Conservation (phyloP, 2,113 vertebrate species). For the Bolborhynchus lineola region DNA sequence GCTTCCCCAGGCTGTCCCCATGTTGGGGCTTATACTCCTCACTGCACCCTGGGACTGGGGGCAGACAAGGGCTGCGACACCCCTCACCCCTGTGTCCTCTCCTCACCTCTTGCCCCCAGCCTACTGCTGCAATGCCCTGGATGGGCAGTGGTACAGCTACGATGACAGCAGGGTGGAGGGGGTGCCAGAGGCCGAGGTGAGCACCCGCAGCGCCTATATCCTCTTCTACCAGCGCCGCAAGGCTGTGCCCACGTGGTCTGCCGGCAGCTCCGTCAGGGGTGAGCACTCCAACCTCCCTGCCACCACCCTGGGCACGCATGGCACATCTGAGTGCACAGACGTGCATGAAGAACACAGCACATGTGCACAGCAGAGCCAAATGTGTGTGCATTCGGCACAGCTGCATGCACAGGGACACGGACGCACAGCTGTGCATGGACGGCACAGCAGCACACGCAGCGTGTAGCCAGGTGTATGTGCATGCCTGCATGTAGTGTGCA, state of each 20-base stretch:
- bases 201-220: constrained; percentile 89
- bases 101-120: constrained; percentile 66
- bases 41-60: background rate
- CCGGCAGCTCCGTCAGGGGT: constrained; percentile 85
- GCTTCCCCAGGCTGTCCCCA: too few species aligned
- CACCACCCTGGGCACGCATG: fast-evolving
- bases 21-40: background rate
- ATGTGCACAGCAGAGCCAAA: background rate
- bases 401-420: fast-evolving
- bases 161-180: constrained; percentile 89
- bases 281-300: background rate
- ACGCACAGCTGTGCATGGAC: fast-evolving
- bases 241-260: constrained; percentile 84
- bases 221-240: constrained; percentile 93
- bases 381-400: too few species aligned
- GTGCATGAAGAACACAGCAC: background rate
- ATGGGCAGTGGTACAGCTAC: constrained; percentile 90
- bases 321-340: background rate
- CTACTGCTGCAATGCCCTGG: constrained; percentile 90
- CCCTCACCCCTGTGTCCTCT: background rate
- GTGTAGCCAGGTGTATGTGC: background rate
- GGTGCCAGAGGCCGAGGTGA: constrained; percentile 83
- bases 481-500: background rate
- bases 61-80: fast-evolving
- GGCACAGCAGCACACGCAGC: too few species aligned